Percentiles rank a stretch among this genome's conserved stretches.
phyloP scores from a whole-genome alignment of 2,113 vertebrate species.

The Equus przewalskii region DNA sequence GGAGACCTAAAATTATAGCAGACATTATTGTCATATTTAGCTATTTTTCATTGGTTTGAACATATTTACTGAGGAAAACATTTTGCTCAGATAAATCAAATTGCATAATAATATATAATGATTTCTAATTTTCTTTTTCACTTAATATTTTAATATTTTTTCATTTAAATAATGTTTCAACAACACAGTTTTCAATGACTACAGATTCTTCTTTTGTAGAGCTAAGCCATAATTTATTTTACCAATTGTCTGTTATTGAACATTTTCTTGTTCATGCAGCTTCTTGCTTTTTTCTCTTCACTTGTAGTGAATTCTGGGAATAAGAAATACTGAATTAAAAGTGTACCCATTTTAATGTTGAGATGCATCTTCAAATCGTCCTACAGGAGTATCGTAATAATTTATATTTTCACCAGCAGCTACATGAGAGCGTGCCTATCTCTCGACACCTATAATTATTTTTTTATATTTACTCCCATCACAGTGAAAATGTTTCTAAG shows the following conservation, averaged over 20 bases:
- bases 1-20: neutral
- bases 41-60: neutral
- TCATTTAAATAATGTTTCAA: neutral
- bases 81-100: neutral
- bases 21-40: neutral
- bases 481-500: neutral
- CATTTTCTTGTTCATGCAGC: neutral
- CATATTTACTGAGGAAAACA: neutral
- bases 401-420: neutral
- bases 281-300: neutral
- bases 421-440: neutral
- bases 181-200: neutral
- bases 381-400: neutral
- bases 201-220: neutral
- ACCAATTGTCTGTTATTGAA: neutral
- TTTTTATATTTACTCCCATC: neutral
- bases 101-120: neutral
- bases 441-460: neutral
- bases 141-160: neutral
- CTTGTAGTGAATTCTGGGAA: neutral
- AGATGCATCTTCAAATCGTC: neutral
- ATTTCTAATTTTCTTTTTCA: neutral
- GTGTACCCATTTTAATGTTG: neutral
- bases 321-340: neutral
- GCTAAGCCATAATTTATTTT: neutral